Percentiles rank a stretch among this genome's conserved stretches.
Evolutionary conservation across 2,888 invertebrate genomes (phyloP).

Genomic region (Cremastinae sp.): DNA sequence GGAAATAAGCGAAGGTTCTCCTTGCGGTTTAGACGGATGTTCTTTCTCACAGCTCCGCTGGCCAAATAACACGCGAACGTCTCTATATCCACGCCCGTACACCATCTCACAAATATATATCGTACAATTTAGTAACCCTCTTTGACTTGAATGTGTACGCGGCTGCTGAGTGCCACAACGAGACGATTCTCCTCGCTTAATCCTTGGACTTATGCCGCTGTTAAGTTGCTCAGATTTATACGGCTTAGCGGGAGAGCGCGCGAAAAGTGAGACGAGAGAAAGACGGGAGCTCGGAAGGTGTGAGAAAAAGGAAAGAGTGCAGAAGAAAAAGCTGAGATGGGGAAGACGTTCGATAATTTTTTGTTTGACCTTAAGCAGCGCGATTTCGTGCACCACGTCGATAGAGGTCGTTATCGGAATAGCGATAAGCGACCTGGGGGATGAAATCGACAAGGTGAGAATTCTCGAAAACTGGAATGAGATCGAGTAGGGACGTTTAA

Average conservation of each 20-base stretch:
- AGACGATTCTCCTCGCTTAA: conserved; percentile 70
- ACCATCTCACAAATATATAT: background rate
- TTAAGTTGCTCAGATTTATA: conserved; percentile 79
- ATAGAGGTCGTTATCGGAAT: too few species aligned
- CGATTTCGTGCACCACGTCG: too few species aligned
- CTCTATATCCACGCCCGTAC: background rate
- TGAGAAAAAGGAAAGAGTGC: conserved; percentile 55
- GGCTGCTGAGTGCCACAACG: conserved; percentile 67
- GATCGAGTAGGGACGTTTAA: too few species aligned
- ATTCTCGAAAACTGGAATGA: too few species aligned
- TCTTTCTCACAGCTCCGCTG: conserved; percentile 24
- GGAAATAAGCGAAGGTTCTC: conserved; percentile 48
- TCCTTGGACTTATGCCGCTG: conserved; percentile 78
- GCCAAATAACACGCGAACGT: background rate
- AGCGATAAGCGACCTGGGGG: too few species aligned
- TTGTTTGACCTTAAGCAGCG: too few species aligned
- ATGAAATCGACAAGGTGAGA: too few species aligned
- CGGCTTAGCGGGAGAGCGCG: conserved; percentile 72
- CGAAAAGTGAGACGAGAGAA: conserved; percentile 23
- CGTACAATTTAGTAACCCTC: conserved; percentile 1
- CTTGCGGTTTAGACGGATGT: conserved; percentile 51
- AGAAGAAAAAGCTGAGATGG: conserved; percentile 15
- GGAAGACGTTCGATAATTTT: too few species aligned
- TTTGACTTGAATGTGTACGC: conserved; percentile 32
- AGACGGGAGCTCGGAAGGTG: conserved; percentile 47